These are phyloP conservation scores for Heliconius erato DNA, from an alignment of 2,888 invertebrate species.

Conservation along the genomic window DNA sequence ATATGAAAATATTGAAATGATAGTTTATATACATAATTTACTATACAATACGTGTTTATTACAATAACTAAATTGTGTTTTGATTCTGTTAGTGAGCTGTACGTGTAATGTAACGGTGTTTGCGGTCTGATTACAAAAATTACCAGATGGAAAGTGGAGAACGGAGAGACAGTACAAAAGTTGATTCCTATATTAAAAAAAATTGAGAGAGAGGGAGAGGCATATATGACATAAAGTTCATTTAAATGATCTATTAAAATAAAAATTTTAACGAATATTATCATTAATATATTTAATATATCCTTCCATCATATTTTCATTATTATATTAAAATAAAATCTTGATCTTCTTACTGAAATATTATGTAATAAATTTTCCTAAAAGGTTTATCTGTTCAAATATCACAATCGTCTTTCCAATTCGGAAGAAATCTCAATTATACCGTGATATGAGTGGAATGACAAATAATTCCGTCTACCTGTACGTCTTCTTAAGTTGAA, in stretches of 20 bases:
- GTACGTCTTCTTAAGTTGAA: slow-evolving; percentile 36
- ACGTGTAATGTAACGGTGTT: no score
- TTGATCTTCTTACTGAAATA: neutral
- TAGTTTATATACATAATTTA: no score
- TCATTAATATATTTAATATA: neutral
- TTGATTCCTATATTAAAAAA: neutral
- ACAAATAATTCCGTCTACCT: slow-evolving; percentile 18
- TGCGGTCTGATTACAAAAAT: neutral
- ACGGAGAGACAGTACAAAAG: neutral
- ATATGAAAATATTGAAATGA: neutral
- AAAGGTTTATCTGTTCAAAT: neutral
- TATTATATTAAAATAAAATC: neutral
- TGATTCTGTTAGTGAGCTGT: no score
- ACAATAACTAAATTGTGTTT: no score
- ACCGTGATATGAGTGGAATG: neutral
- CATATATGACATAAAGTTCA: neutral
- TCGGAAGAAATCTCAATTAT: slow-evolving; percentile 11
- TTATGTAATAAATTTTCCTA: neutral
- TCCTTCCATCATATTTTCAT: neutral
- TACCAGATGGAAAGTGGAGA: neutral
- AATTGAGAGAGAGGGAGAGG: no score
- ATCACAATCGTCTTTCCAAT: neutral
- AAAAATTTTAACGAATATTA: neutral
- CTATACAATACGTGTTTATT: no score
- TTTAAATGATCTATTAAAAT: no score